Conservation (phyloP, 2,113 vertebrate species). For the Stigmatopora argus region DNA sequence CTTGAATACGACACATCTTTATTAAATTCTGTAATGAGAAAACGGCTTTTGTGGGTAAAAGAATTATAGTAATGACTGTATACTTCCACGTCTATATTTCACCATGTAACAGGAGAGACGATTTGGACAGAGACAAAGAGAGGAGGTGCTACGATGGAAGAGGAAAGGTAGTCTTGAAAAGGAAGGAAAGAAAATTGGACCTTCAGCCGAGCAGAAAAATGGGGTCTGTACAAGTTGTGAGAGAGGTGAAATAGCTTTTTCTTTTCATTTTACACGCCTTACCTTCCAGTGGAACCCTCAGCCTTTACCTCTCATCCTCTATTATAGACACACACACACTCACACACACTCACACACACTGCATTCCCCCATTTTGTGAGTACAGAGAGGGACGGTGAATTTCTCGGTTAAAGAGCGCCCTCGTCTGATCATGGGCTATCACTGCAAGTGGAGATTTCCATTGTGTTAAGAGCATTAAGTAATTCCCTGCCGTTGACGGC, state of each 20-base stretch:
- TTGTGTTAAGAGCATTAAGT: neutral
- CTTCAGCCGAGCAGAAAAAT: conserved; percentile 64
- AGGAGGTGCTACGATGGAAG: conserved; percentile 42
- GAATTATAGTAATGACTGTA: conserved; percentile 82
- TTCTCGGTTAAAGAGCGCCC: conserved; percentile 93
- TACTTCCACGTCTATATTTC: conserved; percentile 64
- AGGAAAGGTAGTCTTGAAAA: conserved; percentile 39
- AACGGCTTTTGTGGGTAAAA: conserved; percentile 77
- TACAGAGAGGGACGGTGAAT: conserved; percentile 28
- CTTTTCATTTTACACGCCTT: conserved; percentile 76
- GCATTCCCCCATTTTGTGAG: conserved; percentile 36
- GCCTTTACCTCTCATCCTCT: conserved; percentile 65
- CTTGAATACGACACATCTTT: conserved; percentile 96
- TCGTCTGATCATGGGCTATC: conserved; percentile 77
- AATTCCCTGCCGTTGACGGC: neutral
- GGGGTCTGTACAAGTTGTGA: conserved; percentile 61
- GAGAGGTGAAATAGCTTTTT: conserved; percentile 81
- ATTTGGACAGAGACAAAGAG: conserved; percentile 56
- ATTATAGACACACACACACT: conserved; percentile 53
- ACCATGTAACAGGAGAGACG: conserved; percentile 51
- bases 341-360: neutral
- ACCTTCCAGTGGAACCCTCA: conserved; percentile 62
- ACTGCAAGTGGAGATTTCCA: conserved; percentile 61
- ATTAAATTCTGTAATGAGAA: conserved; percentile 92
- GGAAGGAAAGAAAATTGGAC: conserved; percentile 59